These are phyloP conservation scores for Kryptolebias marmoratus DNA, from an alignment of 2,113 vertebrate species.

Conservation along the genomic window DNA sequence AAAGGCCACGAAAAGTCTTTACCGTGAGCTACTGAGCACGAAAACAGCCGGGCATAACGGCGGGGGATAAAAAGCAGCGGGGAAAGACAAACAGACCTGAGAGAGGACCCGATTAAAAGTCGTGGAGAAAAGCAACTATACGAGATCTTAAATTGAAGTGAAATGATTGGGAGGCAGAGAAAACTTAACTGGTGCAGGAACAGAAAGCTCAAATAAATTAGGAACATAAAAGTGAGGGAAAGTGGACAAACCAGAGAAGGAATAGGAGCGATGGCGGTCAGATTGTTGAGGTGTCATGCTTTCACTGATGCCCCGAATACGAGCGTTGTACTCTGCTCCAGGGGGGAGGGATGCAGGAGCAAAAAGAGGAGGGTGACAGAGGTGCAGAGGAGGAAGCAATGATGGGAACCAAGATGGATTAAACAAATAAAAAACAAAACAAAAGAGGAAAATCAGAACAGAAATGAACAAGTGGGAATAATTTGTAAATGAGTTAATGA, in stretches of 20 bases:
- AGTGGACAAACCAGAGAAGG: conserved; percentile 90
- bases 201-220: conserved; percentile 25
- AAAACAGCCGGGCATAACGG: neutral
- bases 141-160: neutral
- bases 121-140: neutral
- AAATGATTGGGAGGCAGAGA: conserved; percentile 8
- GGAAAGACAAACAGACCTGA: neutral
- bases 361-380: conserved; percentile 61
- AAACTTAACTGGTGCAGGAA: neutral
- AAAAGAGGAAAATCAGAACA: conserved; percentile 38
- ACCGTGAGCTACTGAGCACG: neutral
- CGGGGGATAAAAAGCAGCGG: neutral
- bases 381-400: conserved; percentile 67
- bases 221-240: conserved; percentile 75
- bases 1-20: conserved; percentile 18
- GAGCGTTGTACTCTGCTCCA: conserved; percentile 93
- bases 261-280: conserved; percentile 90
- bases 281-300: conserved; percentile 80
- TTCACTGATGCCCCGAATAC: conserved; percentile 86
- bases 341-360: conserved; percentile 63
- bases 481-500: neutral
- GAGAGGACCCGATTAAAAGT: neutral
- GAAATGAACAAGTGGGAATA: conserved; percentile 44
- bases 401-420: conserved; percentile 78
- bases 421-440: conserved; percentile 54